Evolutionary conservation across 2,888 invertebrate genomes (phyloP).

Genomic region (Clepsis dumicolana): DNA sequence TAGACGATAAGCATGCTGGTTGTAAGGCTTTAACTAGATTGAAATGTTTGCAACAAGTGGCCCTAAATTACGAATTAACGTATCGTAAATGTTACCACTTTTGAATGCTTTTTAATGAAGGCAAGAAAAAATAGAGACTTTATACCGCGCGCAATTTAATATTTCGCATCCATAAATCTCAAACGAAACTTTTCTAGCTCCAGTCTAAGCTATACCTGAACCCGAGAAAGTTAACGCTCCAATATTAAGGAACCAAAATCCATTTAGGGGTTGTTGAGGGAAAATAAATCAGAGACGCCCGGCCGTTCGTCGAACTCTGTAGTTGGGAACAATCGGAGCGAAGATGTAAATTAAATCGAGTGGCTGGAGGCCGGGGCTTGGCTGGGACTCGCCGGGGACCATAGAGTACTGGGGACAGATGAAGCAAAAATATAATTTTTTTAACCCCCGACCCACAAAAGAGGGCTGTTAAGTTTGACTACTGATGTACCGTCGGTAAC

Average conservation of each 20-base stretch:
- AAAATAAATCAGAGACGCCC: constrained; percentile 78
- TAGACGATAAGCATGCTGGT: too few relatives aligned
- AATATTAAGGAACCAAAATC: constrained; percentile 75
- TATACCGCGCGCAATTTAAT: neutral
- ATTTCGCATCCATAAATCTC: constrained; percentile 6
- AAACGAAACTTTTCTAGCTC: neutral
- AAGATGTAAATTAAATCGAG: constrained; percentile 84
- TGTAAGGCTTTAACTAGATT: too few relatives aligned
- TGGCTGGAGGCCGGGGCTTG: constrained; percentile 54
- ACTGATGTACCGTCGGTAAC: too few relatives aligned
- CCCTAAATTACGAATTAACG: constrained; percentile 23
- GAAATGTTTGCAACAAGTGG: too few relatives aligned
- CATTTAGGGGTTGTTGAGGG: constrained; percentile 73
- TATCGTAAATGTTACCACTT: constrained; percentile 21
- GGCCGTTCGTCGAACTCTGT: constrained; percentile 75
- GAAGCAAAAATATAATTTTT: constrained; percentile 7
- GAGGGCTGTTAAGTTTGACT: too few relatives aligned
- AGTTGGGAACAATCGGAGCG: constrained; percentile 77
- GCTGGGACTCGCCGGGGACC: constrained; percentile 36
- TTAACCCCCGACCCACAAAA: too few relatives aligned
- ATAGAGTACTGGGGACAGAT: constrained; percentile 34
- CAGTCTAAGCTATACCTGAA: constrained; percentile 32
- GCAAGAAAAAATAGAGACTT: neutral
- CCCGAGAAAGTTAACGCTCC: constrained; percentile 58
- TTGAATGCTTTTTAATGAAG: constrained; percentile 26